Conservation (phyloP, 2,888 invertebrate genomes). For the Sphaerophoria taeniata region DNA sequence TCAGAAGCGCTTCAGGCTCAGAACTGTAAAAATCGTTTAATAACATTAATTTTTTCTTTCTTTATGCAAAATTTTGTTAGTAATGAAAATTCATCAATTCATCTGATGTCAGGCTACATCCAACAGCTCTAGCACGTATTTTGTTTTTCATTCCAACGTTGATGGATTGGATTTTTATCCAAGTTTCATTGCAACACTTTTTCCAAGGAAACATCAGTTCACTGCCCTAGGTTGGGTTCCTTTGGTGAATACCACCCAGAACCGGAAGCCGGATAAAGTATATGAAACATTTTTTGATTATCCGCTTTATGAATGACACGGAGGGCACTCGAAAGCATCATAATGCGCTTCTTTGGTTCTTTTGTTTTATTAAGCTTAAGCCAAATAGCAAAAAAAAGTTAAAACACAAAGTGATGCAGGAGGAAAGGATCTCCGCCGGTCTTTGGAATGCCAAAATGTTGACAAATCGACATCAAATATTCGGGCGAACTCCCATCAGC, state of each 20-base stretch:
- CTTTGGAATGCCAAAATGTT: too few species aligned
- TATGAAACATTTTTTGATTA: slow-evolving; percentile 53
- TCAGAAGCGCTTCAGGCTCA: neutral
- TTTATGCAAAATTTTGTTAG: slow-evolving; percentile 19
- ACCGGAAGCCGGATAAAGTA: slow-evolving; percentile 25
- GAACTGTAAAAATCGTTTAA: slow-evolving; percentile 29
- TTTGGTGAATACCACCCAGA: too few species aligned
- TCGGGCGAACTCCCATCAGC: slow-evolving; percentile 14
- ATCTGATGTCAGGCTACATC: slow-evolving; percentile 40
- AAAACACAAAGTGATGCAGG: neutral
- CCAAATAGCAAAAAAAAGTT: neutral
- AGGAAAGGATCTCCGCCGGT: neutral
- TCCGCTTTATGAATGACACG: slow-evolving; percentile 49
- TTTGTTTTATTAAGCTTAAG: slow-evolving; percentile 52
- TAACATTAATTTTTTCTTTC: slow-evolving; percentile 13
- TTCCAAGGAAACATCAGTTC: slow-evolving; percentile 40
- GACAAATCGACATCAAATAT: slow-evolving; percentile 72
- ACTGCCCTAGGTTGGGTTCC: slow-evolving; percentile 22
- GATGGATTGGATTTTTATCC: too few species aligned
- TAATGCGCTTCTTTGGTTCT: slow-evolving; percentile 11
- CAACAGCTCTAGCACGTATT: slow-evolving; percentile 8
- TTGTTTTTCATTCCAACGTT: slow-evolving; percentile 32
- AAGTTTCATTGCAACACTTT: slow-evolving; percentile 45
- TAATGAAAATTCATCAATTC: slow-evolving; percentile 63
- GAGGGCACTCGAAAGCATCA: slow-evolving; percentile 32